These are phyloP conservation scores for Lasioglossum marginatum DNA, from an alignment of 2,888 invertebrate species.

Conservation along the genomic window DNA sequence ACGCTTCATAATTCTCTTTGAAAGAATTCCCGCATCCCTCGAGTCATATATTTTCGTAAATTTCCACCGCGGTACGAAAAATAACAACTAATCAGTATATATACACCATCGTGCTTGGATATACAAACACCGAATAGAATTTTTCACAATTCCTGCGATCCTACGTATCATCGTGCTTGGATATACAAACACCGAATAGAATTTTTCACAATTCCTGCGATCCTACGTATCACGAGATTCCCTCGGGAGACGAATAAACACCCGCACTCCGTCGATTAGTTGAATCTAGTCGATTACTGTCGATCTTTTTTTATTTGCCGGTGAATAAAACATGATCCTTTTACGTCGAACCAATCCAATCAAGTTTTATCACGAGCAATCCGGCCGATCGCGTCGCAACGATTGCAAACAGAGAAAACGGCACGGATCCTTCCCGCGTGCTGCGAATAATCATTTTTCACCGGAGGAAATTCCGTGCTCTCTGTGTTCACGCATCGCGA, in stretches of 20 bases:
- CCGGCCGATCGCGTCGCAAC: constrained; percentile 11
- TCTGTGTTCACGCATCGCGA: not conserved
- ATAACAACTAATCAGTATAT: not conserved
- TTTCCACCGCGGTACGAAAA: not conserved
- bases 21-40: not conserved
- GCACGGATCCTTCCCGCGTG: not conserved
- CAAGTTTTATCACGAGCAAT: constrained; percentile 19
- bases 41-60: not conserved
- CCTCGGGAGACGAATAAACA: not conserved
- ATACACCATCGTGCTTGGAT: not conserved
- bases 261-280: not conserved
- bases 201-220: not conserved
- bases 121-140: not conserved
- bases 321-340: not conserved
- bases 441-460: constrained; percentile 8
- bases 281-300: not conserved
- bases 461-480: not conserved
- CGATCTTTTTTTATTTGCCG: not conserved
- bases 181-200: not conserved
- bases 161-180: not conserved
- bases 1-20: not conserved
- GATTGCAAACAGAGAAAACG: not conserved
- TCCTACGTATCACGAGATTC: not conserved
- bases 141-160: no score
- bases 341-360: constrained; percentile 4